Base-by-base conservation (phyloP, 2,888 invertebrate genomes). In the Campopleginae sp. region DNA sequence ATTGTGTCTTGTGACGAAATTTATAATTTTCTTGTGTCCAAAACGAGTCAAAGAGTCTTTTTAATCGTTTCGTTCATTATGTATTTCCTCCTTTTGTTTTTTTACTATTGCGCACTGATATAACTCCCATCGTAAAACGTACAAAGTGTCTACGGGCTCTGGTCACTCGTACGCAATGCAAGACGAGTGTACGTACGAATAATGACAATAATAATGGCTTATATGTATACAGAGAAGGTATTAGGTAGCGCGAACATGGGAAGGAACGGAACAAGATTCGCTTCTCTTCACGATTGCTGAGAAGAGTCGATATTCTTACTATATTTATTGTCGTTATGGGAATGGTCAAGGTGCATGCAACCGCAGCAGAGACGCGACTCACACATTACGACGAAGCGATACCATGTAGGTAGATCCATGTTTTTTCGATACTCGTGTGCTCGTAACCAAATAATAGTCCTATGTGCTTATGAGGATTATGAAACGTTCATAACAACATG, bases 331-430 rank as follows among this genome's bases (percentile, higher is more conserved):
- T 85, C 76, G 80, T 87, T 90, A 89, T 92, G 92, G 92, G 92
- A 92, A 92, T 90, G 90, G 83, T 90, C 91, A 88, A 71, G 87
- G 82, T 90, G 90, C 92, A 90, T 92, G 92, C 89, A 91, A 92
- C 92, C 92, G 90, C 91, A 91, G 82, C 71, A 12, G 31, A 75
- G 63, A 58, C 65, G 61, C 65, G 61, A 12, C 42, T 44, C 23
- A 66, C 46, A 72, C 80, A 74, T 76, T 79, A 80, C 78, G 70
- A 82, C 76, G 71, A 61, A 78, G 81, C 80, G 70, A 61, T 48
- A 76, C 66, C 48, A 71, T 70, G 80, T 68, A 61, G 23, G 63
- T 58, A 44, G 48, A 61, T 81, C 51, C 51, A 4, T 33, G 23
- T 48, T 31, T 65, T 38, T 63, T 38, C 46, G 31, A 27, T 27